phyloP scores from a whole-genome alignment of 2,888 invertebrate species.

The Celastrina argiolus region DNA sequence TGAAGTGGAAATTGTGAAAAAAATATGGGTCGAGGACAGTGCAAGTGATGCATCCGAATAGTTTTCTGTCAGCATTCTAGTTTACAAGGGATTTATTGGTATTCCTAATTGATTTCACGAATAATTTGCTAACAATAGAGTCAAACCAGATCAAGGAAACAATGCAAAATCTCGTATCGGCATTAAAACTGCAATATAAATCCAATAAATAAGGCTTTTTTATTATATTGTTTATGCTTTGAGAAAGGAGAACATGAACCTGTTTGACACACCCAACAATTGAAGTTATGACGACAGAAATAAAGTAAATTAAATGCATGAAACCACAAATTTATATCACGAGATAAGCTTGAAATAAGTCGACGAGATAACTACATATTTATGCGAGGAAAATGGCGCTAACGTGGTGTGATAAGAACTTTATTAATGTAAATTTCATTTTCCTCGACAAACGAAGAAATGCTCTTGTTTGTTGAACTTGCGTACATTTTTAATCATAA shows the following conservation, averaged over 20 bases:
- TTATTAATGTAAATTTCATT: neutral
- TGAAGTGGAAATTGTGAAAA: neutral
- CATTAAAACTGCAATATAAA: neutral
- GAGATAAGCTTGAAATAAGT: slow-evolving; percentile 1
- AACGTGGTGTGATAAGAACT: neutral
- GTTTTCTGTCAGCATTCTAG: neutral
- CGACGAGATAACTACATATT: neutral
- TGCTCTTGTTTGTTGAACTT: neutral
- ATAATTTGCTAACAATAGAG: neutral
- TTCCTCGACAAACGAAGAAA: neutral
- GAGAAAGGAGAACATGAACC: neutral
- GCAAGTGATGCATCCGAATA: neutral
- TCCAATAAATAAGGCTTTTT: too few relatives aligned
- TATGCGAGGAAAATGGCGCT: slow-evolving; percentile 5
- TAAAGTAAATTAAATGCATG: neutral
- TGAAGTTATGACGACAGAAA: neutral
- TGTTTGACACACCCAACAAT: neutral
- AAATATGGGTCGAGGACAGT: neutral
- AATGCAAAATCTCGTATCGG: neutral
- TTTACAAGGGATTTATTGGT: neutral
- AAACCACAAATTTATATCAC: slow-evolving; percentile 1
- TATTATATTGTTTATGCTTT: neutral
- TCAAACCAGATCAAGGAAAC: neutral
- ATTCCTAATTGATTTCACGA: neutral
- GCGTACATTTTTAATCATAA: neutral